phyloP scores from a whole-genome alignment of 1,140 invertebrate genomes.

The Drosophila ironensis region DNA sequence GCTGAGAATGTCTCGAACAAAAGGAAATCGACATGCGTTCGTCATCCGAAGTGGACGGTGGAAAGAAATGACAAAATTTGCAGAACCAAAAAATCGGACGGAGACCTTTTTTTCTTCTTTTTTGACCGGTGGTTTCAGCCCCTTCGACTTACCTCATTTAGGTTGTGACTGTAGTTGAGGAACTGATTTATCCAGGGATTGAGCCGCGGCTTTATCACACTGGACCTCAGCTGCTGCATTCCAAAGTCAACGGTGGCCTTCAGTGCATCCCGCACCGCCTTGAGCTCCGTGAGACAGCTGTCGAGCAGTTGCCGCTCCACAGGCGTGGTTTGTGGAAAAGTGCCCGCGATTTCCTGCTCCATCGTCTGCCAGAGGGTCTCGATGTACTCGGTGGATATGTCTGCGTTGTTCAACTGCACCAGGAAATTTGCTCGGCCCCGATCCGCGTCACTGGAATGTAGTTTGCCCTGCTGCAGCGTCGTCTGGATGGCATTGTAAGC shows the following conservation, averaged over 20 bases:
- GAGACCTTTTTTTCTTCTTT: too few relatives aligned
- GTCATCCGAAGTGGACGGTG: too few relatives aligned
- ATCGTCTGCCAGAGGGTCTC: conserved; percentile 90
- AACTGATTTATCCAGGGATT: conserved; percentile 94
- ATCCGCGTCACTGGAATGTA: conserved; percentile 92
- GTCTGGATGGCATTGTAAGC: conserved; percentile 91
- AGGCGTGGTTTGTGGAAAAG: conserved; percentile 85
- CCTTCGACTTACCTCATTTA: conserved; percentile 87
- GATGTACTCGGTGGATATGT: conserved; percentile 94
- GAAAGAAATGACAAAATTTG: too few relatives aligned
- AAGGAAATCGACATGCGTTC: too few relatives aligned
- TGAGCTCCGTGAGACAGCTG: conserved; percentile 86
- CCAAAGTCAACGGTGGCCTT: conserved; percentile 92
- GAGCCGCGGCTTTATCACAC: conserved; percentile 92
- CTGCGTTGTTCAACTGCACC: conserved; percentile 94
- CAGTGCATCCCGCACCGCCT: conserved; percentile 87
- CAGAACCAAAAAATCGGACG: too few relatives aligned
- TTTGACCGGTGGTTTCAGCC: neutral
- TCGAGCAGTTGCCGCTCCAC: conserved; percentile 89
- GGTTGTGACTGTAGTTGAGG: conserved; percentile 89
- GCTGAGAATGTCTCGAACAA: too few relatives aligned
- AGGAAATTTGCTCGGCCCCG: conserved; percentile 84
- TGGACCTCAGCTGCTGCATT: conserved; percentile 90
- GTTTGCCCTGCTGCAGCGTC: conserved; percentile 91
- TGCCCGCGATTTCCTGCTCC: conserved; percentile 86